phyloP scores from a whole-genome alignment of 2,797 vertebrate genomes.

The Trematomus bernacchii region DNA sequence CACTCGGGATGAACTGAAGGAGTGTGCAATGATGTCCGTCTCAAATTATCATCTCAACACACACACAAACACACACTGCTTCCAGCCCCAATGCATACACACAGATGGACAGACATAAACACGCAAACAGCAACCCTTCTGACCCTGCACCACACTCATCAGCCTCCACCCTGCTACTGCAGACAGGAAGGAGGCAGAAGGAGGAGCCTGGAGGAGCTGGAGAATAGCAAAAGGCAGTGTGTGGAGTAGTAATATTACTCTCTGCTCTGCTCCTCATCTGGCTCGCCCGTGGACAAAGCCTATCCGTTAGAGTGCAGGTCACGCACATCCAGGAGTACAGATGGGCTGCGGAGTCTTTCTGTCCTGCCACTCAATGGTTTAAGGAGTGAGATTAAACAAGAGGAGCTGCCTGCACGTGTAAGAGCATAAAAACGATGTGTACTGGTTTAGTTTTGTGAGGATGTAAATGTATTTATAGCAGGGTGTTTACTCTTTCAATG shows the following conservation, averaged over 20 bases:
- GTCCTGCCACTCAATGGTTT: slow-evolving; percentile 73
- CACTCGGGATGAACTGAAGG: slow-evolving; percentile 13
- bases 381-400: slow-evolving; percentile 65
- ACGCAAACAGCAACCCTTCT: slow-evolving; percentile 11
- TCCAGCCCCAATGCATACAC: slow-evolving; percentile 12
- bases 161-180: slow-evolving; percentile 40
- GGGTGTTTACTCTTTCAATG: slow-evolving; percentile 12
- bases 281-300: slow-evolving; percentile 75
- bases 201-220: slow-evolving; percentile 63
- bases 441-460: background rate
- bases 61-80: slow-evolving; percentile 1
- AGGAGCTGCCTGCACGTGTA: slow-evolving; percentile 39
- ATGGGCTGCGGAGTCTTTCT: slow-evolving; percentile 68
- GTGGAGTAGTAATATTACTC: slow-evolving; percentile 47
- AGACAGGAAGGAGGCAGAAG: slow-evolving; percentile 38
- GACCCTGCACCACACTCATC: slow-evolving; percentile 46
- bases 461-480: background rate
- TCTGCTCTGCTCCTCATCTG: slow-evolving; percentile 71
- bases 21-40: background rate
- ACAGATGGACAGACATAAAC: slow-evolving; percentile 31
- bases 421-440: background rate
- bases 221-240: slow-evolving; percentile 52
- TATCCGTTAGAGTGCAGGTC: slow-evolving; percentile 78
- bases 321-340: slow-evolving; percentile 76
- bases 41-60: slow-evolving; percentile 3